phyloP scores from a whole-genome alignment of 2,113 vertebrate genomes.

The Proterorhinus semilunaris region DNA sequence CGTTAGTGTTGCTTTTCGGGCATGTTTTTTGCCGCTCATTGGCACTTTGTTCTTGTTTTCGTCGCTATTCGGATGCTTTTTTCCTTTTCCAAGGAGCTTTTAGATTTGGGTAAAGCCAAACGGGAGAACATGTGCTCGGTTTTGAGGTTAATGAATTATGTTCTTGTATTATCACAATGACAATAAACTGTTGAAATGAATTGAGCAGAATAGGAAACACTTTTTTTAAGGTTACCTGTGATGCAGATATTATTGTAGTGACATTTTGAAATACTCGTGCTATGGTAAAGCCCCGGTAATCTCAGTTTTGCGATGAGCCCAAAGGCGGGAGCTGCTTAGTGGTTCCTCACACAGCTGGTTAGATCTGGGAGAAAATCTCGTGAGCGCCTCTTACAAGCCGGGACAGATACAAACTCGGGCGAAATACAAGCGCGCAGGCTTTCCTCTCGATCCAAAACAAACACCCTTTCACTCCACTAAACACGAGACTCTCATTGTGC shows the following conservation, averaged over 20 bases:
- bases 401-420: slow-evolving; percentile 18
- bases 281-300: not conserved
- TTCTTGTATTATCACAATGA: no score
- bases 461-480: slow-evolving; percentile 51
- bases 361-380: slow-evolving; percentile 26
- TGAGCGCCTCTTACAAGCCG: slow-evolving; percentile 10
- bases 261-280: not conserved
- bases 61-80: no score
- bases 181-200: no score
- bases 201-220: no score
- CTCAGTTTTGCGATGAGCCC: slow-evolving; percentile 38
- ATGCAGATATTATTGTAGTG: not conserved
- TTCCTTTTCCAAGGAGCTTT: no score
- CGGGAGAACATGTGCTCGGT: no score
- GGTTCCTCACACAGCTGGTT: slow-evolving; percentile 41
- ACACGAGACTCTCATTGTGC: slow-evolving; percentile 35
- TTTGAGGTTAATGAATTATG: no score
- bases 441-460: slow-evolving; percentile 45
- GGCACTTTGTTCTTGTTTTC: no score
- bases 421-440: slow-evolving; percentile 28
- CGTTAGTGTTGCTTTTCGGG: no score
- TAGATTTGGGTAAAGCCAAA: no score
- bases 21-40: no score
- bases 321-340: slow-evolving; percentile 32
- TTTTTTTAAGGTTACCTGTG: not conserved